Evolutionary conservation across 2,888 invertebrate species (phyloP).

Genomic region (Spisula subtruncata): DNA sequence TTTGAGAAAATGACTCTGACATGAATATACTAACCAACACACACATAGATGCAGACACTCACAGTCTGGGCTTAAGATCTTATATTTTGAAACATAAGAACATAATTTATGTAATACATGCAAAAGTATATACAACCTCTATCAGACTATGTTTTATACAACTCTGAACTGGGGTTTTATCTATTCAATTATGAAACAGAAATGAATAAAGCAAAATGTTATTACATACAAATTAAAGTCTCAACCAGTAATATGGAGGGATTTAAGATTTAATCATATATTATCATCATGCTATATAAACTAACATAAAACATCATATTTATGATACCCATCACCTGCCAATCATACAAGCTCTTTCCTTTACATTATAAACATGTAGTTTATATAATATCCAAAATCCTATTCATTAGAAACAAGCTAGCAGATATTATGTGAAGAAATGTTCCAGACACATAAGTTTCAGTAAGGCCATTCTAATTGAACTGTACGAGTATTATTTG

Average conservation of each 20-base stretch:
- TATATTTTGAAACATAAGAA: too few relatives aligned
- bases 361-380: background rate
- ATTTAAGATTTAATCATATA: background rate
- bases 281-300: background rate
- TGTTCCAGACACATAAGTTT: background rate
- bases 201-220: background rate
- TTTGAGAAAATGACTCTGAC: too few relatives aligned
- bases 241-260: background rate
- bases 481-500: too few relatives aligned
- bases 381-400: constrained; percentile 14
- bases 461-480: background rate
- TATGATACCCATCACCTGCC: background rate
- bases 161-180: background rate
- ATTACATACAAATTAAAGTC: background rate
- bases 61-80: too few relatives aligned
- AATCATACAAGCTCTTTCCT: background rate
- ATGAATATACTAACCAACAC: too few relatives aligned
- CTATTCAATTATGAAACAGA: background rate
- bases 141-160: too few relatives aligned
- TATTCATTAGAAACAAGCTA: background rate
- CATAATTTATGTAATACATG: too few relatives aligned
- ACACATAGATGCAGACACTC: too few relatives aligned
- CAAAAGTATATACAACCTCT: too few relatives aligned
- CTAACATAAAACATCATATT: background rate
- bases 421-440: background rate